These are phyloP conservation scores for Dasyornis broadbenti DNA, from an alignment of 2,113 vertebrate genomes.

Conservation along the genomic window DNA sequence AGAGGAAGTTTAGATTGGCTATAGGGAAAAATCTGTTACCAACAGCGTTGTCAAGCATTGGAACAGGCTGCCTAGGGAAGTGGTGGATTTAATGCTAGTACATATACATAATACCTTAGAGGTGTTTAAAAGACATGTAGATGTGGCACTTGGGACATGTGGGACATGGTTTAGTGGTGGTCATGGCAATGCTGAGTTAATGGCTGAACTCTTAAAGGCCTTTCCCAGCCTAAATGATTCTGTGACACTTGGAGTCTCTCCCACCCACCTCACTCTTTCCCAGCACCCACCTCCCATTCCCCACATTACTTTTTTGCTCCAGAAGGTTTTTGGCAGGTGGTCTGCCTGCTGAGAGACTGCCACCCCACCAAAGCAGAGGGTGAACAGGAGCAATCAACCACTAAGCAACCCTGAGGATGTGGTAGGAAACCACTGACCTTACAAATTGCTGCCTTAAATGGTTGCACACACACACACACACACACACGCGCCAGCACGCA, in stretches of 20 bases:
- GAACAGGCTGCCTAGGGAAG: not conserved
- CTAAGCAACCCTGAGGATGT: not conserved
- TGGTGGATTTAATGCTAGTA: not conserved
- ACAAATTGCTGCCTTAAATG: not conserved
- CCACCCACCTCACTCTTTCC: not conserved
- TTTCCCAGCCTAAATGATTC: not conserved
- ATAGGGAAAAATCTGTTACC: not conserved
- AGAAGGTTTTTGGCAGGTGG: not conserved
- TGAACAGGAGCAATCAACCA: not conserved
- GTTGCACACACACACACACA: accelerated
- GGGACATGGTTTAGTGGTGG: not conserved
- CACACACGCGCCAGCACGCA: too few relatives aligned
- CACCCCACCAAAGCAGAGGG: not conserved
- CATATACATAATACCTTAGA: not conserved
- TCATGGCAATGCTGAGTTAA: not conserved
- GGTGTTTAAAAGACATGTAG: not conserved
- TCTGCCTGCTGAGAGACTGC: not conserved
- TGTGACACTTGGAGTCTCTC: not conserved
- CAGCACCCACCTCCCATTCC: not conserved
- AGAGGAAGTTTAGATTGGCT: not conserved
- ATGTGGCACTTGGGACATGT: not conserved
- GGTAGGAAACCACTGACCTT: not conserved
- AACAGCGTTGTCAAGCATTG: not conserved
- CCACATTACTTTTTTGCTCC: not conserved
- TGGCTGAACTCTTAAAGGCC: not conserved